Base-by-base conservation (phyloP, 2,888 invertebrate species). In the Boloria selene region DNA sequence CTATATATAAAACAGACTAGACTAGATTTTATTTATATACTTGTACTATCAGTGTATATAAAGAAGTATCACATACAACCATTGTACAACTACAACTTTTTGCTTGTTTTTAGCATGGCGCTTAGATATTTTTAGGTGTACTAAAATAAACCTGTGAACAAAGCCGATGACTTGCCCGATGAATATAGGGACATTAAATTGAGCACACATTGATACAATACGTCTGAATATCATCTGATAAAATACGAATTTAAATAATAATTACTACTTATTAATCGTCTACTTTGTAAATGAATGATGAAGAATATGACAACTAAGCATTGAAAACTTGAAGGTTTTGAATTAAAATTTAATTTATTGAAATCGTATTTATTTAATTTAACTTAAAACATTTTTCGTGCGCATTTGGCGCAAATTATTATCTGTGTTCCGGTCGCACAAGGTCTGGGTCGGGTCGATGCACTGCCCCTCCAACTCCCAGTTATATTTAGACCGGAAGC, bases 401-500 rank as follows among this genome's bases (percentile, higher is more conserved):
- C 3, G 58, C 16, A 22, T 64, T 64, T 64, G 56, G 56, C 44
- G 53, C 55, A 45, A 60, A 67, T 65, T 54, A 67, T 65, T 54
- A 65, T 64, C 56, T 60, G 51, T 66, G 82, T 85, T 87, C 85
- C 87, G 84, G 85, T 79, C 80, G 80, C 76, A 77, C 86, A 86
- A 88, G 89, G 89, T 88, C 88, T 88, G 87, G 87, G 86, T 84
- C 79, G 83, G 88, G 88, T 89, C 86, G 84, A 69, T 73, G 74
- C 72, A 69, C 78, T 69, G 73, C 79, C 73, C 77, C 73, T 70
- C 77, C 72, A 55, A 60, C 68, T 58, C 69, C 82, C 80, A 79
- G 79, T 85, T 89, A 88, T 88, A 89, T 88, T 87, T 89, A 89
- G 88, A 84, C 85, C 83, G 87, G 85, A 86, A 84, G 82, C 83